A percentile compares a stretch with the other conserved stretches of the same genome.
These are phyloP conservation scores for Chascanopsetta lugubris DNA, from an alignment of 2,113 vertebrate species.

Conservation along the genomic window DNA sequence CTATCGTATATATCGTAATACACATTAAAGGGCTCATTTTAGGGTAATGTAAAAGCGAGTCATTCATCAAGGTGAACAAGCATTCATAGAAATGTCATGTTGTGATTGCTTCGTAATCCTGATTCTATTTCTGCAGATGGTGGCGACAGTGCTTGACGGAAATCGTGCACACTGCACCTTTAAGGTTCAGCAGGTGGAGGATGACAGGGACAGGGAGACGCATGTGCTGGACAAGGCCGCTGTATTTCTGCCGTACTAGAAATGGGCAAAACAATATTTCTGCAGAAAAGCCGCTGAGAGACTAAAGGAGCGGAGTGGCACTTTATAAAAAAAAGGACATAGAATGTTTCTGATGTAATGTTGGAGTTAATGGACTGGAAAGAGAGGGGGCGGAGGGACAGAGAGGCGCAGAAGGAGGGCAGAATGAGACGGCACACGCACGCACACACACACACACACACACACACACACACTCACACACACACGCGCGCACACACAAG, in stretches of 20 bases:
- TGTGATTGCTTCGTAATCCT: too few relatives aligned
- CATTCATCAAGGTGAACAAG: too few relatives aligned
- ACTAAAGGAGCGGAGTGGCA: constrained; percentile 6
- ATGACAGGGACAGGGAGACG: neutral
- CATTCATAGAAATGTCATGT: too few relatives aligned
- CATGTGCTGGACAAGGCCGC: too few relatives aligned
- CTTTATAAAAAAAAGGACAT: constrained; percentile 44
- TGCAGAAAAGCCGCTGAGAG: constrained; percentile 1
- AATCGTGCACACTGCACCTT: too few relatives aligned
- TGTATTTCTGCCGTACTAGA: too few relatives aligned
- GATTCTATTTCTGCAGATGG: too few relatives aligned
- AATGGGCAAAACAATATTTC: constrained; percentile 4
- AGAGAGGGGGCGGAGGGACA: constrained; percentile 11
- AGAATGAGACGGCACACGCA: constrained; percentile 26
- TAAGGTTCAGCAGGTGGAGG: too few relatives aligned
- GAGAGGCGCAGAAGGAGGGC: constrained; percentile 16
- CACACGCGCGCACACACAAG: constrained; percentile 11
- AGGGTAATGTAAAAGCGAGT: too few relatives aligned
- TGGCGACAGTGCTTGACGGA: too few relatives aligned
- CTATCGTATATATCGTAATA: too few relatives aligned
- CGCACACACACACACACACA: constrained; percentile 12
- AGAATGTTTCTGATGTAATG: constrained; percentile 50
- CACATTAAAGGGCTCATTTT: too few relatives aligned
- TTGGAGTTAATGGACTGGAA: constrained; percentile 61
- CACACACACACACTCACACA: constrained; percentile 11